Evolutionary conservation across 2,888 invertebrate genomes (phyloP).

Genomic region (Polyommatus iphigenia): DNA sequence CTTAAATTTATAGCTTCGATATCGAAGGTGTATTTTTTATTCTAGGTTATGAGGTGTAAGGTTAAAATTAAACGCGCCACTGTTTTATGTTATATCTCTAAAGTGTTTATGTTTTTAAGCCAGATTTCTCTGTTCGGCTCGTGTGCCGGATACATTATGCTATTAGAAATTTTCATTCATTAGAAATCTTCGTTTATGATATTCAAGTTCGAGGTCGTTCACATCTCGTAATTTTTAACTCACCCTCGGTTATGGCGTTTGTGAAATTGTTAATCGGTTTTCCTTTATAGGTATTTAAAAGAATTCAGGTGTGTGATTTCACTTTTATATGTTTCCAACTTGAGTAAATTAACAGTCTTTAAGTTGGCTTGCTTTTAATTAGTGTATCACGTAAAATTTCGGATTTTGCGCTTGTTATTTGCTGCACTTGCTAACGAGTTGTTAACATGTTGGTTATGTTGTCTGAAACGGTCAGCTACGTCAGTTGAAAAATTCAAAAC

Average conservation of each 20-base stretch:
- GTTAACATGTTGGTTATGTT: background rate
- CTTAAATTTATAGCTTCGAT: conserved; percentile 35
- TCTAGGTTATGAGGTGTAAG: conserved; percentile 35
- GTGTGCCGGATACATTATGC: conserved; percentile 64
- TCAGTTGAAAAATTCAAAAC: conserved; percentile 14
- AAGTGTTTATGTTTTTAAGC: conserved; percentile 47
- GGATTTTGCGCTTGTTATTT: background rate
- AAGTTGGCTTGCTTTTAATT: background rate
- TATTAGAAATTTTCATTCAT: conserved; percentile 64
- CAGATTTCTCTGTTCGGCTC: conserved; percentile 61
- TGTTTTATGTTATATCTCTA: conserved; percentile 35
- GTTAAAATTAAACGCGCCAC: conserved; percentile 40
- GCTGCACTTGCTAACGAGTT: background rate
- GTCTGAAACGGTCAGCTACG: background rate
- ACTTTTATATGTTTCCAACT: no score
- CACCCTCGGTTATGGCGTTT: background rate
- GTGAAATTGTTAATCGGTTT: background rate
- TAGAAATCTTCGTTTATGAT: conserved; percentile 50
- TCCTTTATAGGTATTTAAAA: background rate
- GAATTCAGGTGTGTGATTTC: no score
- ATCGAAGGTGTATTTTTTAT: conserved; percentile 34
- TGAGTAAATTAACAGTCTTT: no score
- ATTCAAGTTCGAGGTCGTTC: conserved; percentile 75
- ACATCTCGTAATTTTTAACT: conserved; percentile 34
- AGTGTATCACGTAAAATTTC: no score